Base-by-base conservation (phyloP, 2,888 invertebrate genomes). In the Plagodis dolabraria region DNA sequence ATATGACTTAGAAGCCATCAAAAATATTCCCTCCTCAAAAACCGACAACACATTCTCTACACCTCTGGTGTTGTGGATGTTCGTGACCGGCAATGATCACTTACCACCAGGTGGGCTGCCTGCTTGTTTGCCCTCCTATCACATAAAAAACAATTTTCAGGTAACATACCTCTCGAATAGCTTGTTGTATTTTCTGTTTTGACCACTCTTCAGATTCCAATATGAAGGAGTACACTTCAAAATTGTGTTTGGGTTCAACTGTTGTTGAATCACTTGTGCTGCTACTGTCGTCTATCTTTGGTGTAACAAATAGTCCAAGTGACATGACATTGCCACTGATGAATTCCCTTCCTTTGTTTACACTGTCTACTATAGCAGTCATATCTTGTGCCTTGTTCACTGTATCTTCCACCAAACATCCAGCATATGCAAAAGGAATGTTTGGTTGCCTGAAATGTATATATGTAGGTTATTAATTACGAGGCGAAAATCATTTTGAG, bases 361-460 rank as follows among this genome's bases (percentile, higher is more conserved):
- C 64, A 9, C 74, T 70, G 2, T 83, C 72, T n/a, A 90, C 76
- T 42, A 89, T 74, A 5, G 70, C 66, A 34, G 74, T 71, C 43
- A 90, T 74, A 59, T 91, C 83, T 62, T 63, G 56, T 0, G 10
- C 49, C 73, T 33, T 72, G 65, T 38, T 82, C 76, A 53, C 71
- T 42, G 86, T 84, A 60, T 89, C 92, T 61, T 92, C 89, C 10
- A 92, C 83, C 11, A 90, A 82, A 69, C 93, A 93, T 7, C 93
- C 93, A 12, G 89, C 93, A 44, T 93, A 73, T 5, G 93, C 93
- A 72, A 85, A 92, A 1, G 93, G 91, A 22, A 79, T 72, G 57
- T 87, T 78, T 35, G 87, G 85, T 73, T 93, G 93, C 2, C 93
- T 93, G 76, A 47, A 89, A 89, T 36, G 33, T 33, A 22, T 11